Percentiles rank a stretch among this genome's conserved stretches.
Conservation (phyloP, 2,797 vertebrate species). For the Crenichthys baileyi region DNA sequence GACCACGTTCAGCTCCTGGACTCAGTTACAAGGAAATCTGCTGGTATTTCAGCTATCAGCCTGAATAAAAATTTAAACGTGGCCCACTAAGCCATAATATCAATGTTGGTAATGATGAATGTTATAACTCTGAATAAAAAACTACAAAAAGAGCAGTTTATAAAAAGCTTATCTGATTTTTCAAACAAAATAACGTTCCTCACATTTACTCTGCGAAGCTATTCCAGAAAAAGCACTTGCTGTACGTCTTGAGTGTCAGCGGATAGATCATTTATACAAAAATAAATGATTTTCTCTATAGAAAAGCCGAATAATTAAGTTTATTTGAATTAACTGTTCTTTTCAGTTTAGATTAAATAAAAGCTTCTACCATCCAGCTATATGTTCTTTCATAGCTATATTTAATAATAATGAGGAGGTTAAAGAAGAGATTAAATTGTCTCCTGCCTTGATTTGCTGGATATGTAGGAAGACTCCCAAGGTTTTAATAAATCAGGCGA, state of each 20-base stretch:
- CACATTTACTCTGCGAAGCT: not conserved
- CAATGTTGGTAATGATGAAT: not conserved
- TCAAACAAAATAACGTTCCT: not conserved
- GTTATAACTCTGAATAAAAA: not conserved
- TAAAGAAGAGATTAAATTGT: constrained; percentile 29
- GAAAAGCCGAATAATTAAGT: not conserved
- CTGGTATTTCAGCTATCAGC: not conserved
- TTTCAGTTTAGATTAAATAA: not conserved
- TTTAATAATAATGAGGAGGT: not conserved
- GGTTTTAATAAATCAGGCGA: constrained; percentile 42
- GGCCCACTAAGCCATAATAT: not conserved
- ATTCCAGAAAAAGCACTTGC: not conserved
- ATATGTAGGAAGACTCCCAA: constrained; percentile 20
- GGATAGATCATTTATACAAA: not conserved
- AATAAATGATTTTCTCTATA: not conserved
- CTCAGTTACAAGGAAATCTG: not conserved
- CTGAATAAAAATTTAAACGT: not conserved
- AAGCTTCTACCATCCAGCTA: not conserved
- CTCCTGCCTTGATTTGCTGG: constrained; percentile 27
- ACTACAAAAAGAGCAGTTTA: not conserved
- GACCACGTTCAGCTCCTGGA: not conserved
- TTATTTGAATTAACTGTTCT: not conserved
- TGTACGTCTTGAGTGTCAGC: not conserved
- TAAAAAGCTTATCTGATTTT: not conserved
- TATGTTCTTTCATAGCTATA: not conserved